phyloP scores from a whole-genome alignment of 2,797 vertebrate genomes.

The Decapterus maruadsi region DNA sequence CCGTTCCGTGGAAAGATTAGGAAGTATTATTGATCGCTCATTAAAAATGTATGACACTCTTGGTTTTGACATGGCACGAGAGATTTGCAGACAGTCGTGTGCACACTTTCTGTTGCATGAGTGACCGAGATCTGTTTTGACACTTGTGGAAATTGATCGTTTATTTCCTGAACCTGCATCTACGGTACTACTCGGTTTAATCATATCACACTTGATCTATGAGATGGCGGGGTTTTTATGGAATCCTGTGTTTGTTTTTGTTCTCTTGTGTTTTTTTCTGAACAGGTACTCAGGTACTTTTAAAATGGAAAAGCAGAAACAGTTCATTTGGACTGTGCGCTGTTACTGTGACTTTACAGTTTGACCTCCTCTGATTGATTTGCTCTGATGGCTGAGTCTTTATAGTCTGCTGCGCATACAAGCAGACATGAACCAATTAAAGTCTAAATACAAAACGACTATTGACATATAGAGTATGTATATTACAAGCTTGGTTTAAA shows the following conservation, averaged over 20 bases:
- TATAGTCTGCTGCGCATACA: constrained; percentile 55
- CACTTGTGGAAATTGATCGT: constrained; percentile 58
- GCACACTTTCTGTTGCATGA: constrained; percentile 74
- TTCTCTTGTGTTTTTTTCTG: constrained; percentile 4
- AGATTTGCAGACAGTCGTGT: constrained; percentile 57
- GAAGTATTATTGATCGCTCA: constrained; percentile 60
- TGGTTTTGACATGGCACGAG: constrained; percentile 64
- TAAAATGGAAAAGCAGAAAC: constrained; percentile 17
- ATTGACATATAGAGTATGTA: constrained; percentile 17
- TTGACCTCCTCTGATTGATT: constrained; percentile 58
- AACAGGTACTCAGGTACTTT: constrained; percentile 59
- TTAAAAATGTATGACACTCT: constrained; percentile 74
- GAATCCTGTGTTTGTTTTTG: constrained; percentile 25
- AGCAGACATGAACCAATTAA: constrained; percentile 56
- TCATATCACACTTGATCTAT: constrained; percentile 59
- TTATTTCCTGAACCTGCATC: constrained; percentile 26
- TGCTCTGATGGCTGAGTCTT: constrained; percentile 59
- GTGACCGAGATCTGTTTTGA: constrained; percentile 63
- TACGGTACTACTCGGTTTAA: constrained; percentile 40
- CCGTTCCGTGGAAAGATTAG: constrained; percentile 52
- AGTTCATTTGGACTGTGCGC: constrained; percentile 10
- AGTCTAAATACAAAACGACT: constrained; percentile 57
- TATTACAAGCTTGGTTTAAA: constrained; percentile 27
- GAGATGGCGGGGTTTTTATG: constrained; percentile 39
- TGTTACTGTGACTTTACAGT: constrained; percentile 23